Percentiles rank a stretch among this genome's conserved stretches.
These are phyloP conservation scores for Heteronetta atricapilla DNA, from an alignment of 2,113 vertebrate genomes.

Conservation along the genomic window DNA sequence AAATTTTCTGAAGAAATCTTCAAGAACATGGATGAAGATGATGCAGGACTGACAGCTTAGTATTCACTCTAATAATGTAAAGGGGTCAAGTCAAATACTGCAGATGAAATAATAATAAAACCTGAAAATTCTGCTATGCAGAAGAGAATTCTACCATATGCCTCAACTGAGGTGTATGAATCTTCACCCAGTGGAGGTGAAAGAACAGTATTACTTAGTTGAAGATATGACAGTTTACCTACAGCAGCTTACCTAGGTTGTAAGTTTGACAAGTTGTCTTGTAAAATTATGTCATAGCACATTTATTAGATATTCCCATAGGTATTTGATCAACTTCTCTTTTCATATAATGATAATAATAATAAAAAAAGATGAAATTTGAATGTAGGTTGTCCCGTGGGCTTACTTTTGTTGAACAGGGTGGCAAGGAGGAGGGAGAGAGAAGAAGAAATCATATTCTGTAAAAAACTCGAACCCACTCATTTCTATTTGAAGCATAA, in stretches of 20 bases:
- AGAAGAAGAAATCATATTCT: constrained; percentile 30
- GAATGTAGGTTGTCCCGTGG: constrained; percentile 1
- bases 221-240: not conserved
- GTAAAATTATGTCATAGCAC: constrained; percentile 37
- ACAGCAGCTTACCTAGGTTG: not conserved
- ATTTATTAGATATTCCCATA: not conserved
- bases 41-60: not conserved
- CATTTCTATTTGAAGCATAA: constrained; percentile 42
- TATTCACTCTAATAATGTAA: not conserved
- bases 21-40: not conserved
- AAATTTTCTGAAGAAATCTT: not conserved
- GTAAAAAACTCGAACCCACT: constrained; percentile 35
- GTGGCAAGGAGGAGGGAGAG: not conserved
- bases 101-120: not conserved
- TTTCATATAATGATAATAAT: not conserved
- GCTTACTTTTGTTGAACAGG: constrained; percentile 26
- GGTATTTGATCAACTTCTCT: constrained; percentile 7
- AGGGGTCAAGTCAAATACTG: not conserved
- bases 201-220: not conserved
- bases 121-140: not conserved
- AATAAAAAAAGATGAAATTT: not conserved
- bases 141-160: not conserved
- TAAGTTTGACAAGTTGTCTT: constrained; percentile 10
- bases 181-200: not conserved
- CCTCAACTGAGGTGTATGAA: not conserved